Conservation (phyloP, 2,888 invertebrate species). For the Hypercompe scribonia region DNA sequence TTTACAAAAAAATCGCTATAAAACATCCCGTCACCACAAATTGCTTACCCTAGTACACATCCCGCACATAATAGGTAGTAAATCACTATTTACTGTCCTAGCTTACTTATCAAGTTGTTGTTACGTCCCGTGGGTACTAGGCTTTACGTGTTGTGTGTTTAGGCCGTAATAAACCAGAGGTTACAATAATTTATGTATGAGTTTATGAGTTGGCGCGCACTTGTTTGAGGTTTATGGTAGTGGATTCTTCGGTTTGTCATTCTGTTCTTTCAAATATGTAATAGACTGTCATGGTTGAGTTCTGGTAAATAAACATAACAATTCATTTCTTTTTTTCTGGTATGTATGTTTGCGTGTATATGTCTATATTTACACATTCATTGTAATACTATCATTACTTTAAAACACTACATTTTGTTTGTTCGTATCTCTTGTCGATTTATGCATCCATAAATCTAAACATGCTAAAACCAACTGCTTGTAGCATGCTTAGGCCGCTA, state of each 20-base stretch:
- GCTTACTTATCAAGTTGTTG: conserved; percentile 50
- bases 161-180: conserved; percentile 32
- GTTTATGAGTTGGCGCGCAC: conserved; percentile 22
- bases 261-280: background rate
- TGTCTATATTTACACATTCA: too few relatives aligned
- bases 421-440: too few relatives aligned
- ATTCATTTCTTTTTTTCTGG: background rate
- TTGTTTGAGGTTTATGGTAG: conserved; percentile 12
- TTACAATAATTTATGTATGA: conserved; percentile 36
- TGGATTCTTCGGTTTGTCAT: background rate
- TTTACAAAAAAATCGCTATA: conserved; percentile 46
- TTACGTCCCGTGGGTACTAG: conserved; percentile 28
- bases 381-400: too few relatives aligned
- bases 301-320: background rate
- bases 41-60: conserved; percentile 43
- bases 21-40: conserved; percentile 43
- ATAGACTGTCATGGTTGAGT: background rate
- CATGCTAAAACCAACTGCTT: too few relatives aligned
- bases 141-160: conserved; percentile 33
- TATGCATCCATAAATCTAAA: too few relatives aligned
- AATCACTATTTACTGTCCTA: conserved; percentile 61
- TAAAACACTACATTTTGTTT: too few relatives aligned
- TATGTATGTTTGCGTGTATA: background rate
- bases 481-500: too few relatives aligned
- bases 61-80: conserved; percentile 49